Base-by-base conservation (phyloP, 2,797 vertebrate species). In the Holocentrus rufus region DNA sequence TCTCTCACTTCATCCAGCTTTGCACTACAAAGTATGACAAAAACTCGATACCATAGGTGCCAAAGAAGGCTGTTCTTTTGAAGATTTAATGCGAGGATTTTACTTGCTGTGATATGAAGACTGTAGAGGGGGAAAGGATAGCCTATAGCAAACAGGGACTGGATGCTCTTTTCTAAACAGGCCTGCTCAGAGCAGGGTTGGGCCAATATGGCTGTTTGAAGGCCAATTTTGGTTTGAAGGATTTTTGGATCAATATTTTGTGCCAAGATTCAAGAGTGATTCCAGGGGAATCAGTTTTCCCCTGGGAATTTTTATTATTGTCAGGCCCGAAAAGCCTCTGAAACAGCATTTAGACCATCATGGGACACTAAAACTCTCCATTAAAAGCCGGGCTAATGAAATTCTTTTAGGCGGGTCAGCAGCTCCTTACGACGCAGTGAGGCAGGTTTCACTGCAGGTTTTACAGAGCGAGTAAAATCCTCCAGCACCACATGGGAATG, bases 391-490 rank as follows among this genome's bases (percentile, higher is more conserved):
- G 15, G 5, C 14, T 17, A 63, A 77, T 39, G 69, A 22, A 73
- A 77, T 10, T 13, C 30, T 74, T 68, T 36, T 34, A 34, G 31
- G 31, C 1, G 31, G 31, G 31, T 34, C 31, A 7, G 20, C 39
- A 59, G 65, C 68, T 68, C 54, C 49, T 78, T 20, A 31, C 1
- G 15, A 71, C 6, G 7, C 27, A 3, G 3, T 3, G 0, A 39
- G 36, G 22, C 27, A 50, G 15, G 47, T 15, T 57, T 66, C 17
- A 72, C 22, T 44, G 44, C 47, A 64, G 52, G 23, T 77, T 78
- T 80, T 68, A 67, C 17, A 46, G 31, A 9, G 5, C 46, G 18
- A 59, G 61, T 67, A 61, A 74, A 74, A 71, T 69, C 49, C 54
- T 46, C 49, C 10, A 44, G 25, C 25, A 27, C 25, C 25, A 27